Base-by-base conservation (phyloP, 2,113 vertebrate species). In the Tapirus terrestris region DNA sequence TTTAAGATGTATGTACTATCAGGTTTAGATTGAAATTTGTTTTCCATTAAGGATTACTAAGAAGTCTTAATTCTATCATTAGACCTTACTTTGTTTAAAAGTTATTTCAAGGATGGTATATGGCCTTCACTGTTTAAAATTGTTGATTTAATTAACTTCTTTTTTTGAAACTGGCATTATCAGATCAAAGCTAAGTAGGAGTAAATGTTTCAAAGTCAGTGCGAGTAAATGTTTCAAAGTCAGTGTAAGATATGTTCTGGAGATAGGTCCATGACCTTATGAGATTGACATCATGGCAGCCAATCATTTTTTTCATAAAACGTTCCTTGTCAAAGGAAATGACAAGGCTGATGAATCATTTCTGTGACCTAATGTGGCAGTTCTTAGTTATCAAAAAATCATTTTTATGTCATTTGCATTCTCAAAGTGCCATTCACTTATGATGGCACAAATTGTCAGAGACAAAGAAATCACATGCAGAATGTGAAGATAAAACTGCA, bases 31-130 rank as follows among this genome's bases (percentile, higher is more conserved):
- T 89, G 65, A 80, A 73, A 68, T 29, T 93, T 84, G 21, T 14
- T 96, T 97, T 86, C 45, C 5, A n/a, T 81, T 80, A 92, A 56
- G 2, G 18, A 53, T 96, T 94, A 91, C 58, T 94, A 12, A 63
- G 73, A 89, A 91, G 45, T 87, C 48, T 94, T 80, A 84, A 70
- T 76, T 75, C 63, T 86, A 0, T 73, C 45, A 36, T 95, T 80
- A 89, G 25, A 61, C 16, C 83, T 79, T 48, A 83, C 29, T 73
- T 82, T 95, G 29, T 65, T 89, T 73, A 94, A 83, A 91, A 63
- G 23, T 92, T 89, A 21, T 77, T 86, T 96, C 8, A 86, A 76
- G 39, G 8, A 82, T 77, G 33, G 3, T 84, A 72, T 89, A 4
- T 13, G 39, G 25, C 82, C 48, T 82, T 94, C 79, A 82, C 33